These are phyloP conservation scores for Bucorvus abyssinicus DNA, from an alignment of 2,797 vertebrate species.

Conservation along the genomic window DNA sequence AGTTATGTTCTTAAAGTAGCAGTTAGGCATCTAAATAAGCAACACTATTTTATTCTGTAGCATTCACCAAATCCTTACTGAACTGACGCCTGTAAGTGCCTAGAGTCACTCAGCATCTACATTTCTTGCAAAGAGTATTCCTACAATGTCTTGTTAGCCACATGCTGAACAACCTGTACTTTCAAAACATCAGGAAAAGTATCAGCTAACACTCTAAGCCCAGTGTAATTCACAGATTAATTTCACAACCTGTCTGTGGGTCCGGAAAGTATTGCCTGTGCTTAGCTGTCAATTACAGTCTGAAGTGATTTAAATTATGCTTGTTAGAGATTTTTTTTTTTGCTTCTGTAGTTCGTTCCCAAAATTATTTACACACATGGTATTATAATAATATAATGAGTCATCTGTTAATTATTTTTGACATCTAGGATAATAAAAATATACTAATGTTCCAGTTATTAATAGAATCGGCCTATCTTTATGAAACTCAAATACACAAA, in stretches of 20 bases:
- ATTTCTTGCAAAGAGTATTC: neutral
- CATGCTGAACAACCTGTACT: neutral
- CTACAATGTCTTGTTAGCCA: neutral
- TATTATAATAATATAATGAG: slow-evolving; percentile 24
- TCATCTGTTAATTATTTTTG: slow-evolving; percentile 54
- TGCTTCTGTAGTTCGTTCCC: neutral
- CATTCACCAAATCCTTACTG: neutral
- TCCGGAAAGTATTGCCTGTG: slow-evolving; percentile 3
- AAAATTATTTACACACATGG: neutral
- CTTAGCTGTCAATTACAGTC: slow-evolving; percentile 4
- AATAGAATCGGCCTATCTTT: slow-evolving; percentile 18
- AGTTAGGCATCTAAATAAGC: neutral
- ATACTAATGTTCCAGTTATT: slow-evolving; percentile 19
- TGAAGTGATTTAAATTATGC: slow-evolving; percentile 14
- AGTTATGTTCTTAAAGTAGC: neutral
- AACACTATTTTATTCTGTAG: neutral
- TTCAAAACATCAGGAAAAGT: neutral
- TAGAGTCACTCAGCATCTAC: neutral
- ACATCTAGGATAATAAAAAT: slow-evolving; percentile 44
- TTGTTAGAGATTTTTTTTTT: neutral
- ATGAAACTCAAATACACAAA: neutral
- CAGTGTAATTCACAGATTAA: slow-evolving; percentile 11
- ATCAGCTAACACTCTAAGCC: neutral
- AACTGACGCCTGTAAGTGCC: neutral
- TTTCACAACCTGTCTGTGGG: neutral